These are phyloP conservation scores for Brienomyrus brachyistius DNA, from an alignment of 2,113 vertebrate species.

Conservation along the genomic window DNA sequence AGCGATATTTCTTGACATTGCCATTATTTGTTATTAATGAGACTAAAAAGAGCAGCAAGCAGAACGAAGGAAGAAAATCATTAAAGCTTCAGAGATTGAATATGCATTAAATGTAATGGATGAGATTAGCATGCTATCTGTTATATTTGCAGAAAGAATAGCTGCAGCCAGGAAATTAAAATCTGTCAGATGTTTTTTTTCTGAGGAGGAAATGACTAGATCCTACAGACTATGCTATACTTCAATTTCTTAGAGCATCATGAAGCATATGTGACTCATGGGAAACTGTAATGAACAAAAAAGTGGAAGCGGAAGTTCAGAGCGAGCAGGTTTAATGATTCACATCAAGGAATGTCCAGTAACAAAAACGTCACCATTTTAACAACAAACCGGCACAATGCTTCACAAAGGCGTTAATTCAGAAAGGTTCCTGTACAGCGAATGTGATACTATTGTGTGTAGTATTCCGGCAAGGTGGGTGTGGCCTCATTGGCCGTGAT, in stretches of 20 bases:
- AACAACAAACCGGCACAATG: background rate
- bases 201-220: background rate
- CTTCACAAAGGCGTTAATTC: background rate
- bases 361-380: background rate
- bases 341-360: background rate
- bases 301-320: background rate
- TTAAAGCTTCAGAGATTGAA: background rate
- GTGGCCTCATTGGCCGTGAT: background rate
- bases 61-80: background rate
- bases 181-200: background rate
- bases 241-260: background rate
- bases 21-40: conserved; percentile 17
- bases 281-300: background rate
- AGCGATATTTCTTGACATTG: conserved; percentile 2
- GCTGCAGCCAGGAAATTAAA: conserved; percentile 6
- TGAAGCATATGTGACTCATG: background rate
- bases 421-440: background rate
- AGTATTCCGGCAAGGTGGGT: background rate
- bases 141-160: background rate
- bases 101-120: background rate
- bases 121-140: background rate
- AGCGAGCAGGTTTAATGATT: background rate
- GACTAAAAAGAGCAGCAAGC: background rate
- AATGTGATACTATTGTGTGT: background rate
- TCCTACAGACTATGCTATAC: background rate